Evolutionary conservation across 2,888 invertebrate species (phyloP), one percentile per base, ranked within the genome.

Genomic region (Ornithoptera alexandrae): DNA sequence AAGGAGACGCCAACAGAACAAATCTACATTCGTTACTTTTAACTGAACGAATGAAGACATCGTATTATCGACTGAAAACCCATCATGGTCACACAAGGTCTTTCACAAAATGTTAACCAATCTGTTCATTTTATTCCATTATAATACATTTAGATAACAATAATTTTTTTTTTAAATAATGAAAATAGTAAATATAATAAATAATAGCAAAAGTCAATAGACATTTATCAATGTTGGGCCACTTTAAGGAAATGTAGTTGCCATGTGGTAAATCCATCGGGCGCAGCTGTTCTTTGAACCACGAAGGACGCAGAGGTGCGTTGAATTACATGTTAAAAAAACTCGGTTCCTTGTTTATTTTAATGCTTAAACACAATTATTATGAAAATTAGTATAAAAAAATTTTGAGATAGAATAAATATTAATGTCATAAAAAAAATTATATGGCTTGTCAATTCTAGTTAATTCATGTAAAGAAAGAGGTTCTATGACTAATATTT

Each of bases 261-360:
- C 68, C 60, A 59, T 64, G 64, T 64, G 60, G 64, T 59, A 39
- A 50, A 60, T 58, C 59, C 46, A 58, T 20, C 17, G 64, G 64
- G 53, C 59, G 30, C 68, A 53, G 64, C 50, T 64, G 68, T 53
- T 64, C 68, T 68, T 62, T 68, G 68, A 59, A 64, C 59, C 60
- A 68, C 64, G 64, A 64, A 68, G 68, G 68, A 64, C 68, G 64
- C 64, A 42, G 64, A 53, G 64, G 68, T 39, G 62, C 59, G 36
- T 59, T 59, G n/a, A 53, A n/a, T 53, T n/a, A 53, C n/a, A 18
- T 53, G 8, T n/a, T n/a, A n/a, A 18, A 53, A 53, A n/a, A 53
- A 53, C 18, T 7, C 18, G 53, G 46, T 12, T 46, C 12, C 46
- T 12, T 42, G 46, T 46, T 46, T 10, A 46, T 30, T 30, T 30